These are phyloP conservation scores for Trachops cirrhosus DNA, from an alignment of 2,797 vertebrate species.

Conservation along the genomic window DNA sequence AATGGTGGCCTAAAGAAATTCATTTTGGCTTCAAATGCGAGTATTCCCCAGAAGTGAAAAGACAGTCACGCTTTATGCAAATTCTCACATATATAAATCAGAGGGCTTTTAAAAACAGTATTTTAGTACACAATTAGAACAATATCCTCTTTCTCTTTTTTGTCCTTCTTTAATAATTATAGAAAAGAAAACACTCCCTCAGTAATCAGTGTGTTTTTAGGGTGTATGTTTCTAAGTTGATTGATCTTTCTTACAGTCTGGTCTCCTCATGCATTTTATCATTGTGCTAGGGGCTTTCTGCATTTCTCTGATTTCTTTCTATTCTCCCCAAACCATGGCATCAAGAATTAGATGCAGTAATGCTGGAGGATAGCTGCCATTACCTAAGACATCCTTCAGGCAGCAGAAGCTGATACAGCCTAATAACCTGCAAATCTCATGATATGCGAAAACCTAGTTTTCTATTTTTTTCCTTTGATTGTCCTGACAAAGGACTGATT, in stretches of 20 bases:
- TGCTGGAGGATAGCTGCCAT: background rate
- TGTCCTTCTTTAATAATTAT: slow-evolving; percentile 22
- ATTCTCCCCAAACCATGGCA: slow-evolving; percentile 51
- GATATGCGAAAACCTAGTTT: slow-evolving; percentile 8
- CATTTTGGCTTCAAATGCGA: background rate
- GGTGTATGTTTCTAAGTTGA: background rate
- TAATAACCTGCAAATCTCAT: slow-evolving; percentile 57
- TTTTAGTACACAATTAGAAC: background rate
- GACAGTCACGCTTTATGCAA: background rate
- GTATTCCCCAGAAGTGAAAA: background rate
- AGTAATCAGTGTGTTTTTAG: background rate
- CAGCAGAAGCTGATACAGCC: slow-evolving; percentile 45
- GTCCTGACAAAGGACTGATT: background rate
- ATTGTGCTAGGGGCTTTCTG: background rate
- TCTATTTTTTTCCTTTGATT: slow-evolving; percentile 38
- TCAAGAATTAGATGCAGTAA: slow-evolving; percentile 53
- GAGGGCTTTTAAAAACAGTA: background rate
- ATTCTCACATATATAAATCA: background rate
- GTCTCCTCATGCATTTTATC: slow-evolving; percentile 24
- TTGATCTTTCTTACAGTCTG: slow-evolving; percentile 25
- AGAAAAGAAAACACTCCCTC: background rate
- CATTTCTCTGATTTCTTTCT: slow-evolving; percentile 57
- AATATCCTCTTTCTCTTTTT: background rate
- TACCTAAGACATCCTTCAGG: slow-evolving; percentile 34
- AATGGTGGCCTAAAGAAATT: background rate